These are phyloP conservation scores for Lerema accius DNA, from an alignment of 1,140 invertebrate species.

Conservation along the genomic window DNA sequence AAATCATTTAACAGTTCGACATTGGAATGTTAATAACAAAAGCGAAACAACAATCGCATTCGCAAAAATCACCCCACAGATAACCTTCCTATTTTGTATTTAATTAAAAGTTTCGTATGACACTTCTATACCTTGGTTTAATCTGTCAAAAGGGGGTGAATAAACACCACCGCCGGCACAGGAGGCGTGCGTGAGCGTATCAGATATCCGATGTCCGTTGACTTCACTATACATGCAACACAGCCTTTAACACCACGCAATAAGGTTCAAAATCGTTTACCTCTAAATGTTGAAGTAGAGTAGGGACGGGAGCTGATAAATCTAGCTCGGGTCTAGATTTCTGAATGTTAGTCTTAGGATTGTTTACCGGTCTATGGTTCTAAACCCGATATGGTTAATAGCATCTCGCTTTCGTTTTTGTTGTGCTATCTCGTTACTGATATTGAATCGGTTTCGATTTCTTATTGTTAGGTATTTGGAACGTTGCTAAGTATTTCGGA, in stretches of 20 bases:
- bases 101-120: slow-evolving; percentile 13
- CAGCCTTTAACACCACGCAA: slow-evolving; percentile 16
- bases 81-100: too few relatives aligned
- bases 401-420: slow-evolving; percentile 29
- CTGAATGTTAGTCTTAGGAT: slow-evolving; percentile 42
- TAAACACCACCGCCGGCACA: slow-evolving; percentile 56
- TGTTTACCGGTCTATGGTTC: slow-evolving; percentile 34
- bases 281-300: too few relatives aligned
- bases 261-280: slow-evolving; percentile 39
- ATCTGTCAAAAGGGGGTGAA: slow-evolving; percentile 58
- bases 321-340: slow-evolving; percentile 54
- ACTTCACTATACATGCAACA: slow-evolving; percentile 21
- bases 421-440: slow-evolving; percentile 22
- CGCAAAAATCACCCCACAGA: too few relatives aligned
- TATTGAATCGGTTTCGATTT: slow-evolving; percentile 4
- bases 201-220: slow-evolving; percentile 45
- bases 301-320: slow-evolving; percentile 46
- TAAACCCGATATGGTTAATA: slow-evolving; percentile 29
- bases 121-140: slow-evolving; percentile 25
- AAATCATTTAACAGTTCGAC: too few relatives aligned
- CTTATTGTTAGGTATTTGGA: neutral
- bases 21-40: too few relatives aligned
- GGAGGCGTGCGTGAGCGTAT: slow-evolving; percentile 61
- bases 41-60: too few relatives aligned
- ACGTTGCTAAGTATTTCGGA: neutral